phyloP scores from a whole-genome alignment of 2,888 invertebrate species.

The Malthinus seriepunctatus region DNA sequence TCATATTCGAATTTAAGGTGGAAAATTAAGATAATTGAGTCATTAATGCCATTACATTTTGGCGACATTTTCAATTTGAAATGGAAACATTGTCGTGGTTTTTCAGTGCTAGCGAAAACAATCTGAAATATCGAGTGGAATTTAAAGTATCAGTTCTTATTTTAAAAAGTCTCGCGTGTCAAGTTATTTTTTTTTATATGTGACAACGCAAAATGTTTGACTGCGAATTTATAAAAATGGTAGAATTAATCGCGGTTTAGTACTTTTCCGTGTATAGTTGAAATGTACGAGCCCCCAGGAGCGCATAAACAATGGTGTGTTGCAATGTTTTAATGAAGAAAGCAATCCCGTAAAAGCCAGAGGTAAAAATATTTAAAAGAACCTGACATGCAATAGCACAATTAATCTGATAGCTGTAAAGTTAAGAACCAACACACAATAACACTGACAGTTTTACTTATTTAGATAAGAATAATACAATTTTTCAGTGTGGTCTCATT shows the following conservation, averaged over 20 bases:
- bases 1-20: no score
- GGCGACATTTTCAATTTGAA: no score
- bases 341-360: slow-evolving; percentile 36
- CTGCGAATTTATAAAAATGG: slow-evolving; percentile 19
- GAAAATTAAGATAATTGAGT: no score
- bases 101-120: no score
- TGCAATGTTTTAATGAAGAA: slow-evolving; percentile 34
- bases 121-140: no score
- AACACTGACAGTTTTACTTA: slow-evolving; percentile 30
- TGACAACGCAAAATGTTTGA: slow-evolving; percentile 17
- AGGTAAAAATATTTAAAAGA: slow-evolving; percentile 38
- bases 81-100: no score
- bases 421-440: slow-evolving; percentile 31
- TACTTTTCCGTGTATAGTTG: slow-evolving; percentile 24
- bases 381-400: slow-evolving; percentile 40
- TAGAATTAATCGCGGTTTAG: slow-evolving; percentile 25
- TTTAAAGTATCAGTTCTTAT: no score
- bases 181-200: slow-evolving; percentile 11
- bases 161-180: slow-evolving; percentile 11
- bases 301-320: slow-evolving; percentile 27
- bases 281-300: slow-evolving; percentile 20
- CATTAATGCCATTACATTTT: no score
- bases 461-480: slow-evolving; percentile 27
- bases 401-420: slow-evolving; percentile 41
- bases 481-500: slow-evolving; percentile 23